Evolutionary conservation across 2,113 vertebrate species (phyloP), one percentile per base, ranked within the genome.

Genomic region (Pagrus major): DNA sequence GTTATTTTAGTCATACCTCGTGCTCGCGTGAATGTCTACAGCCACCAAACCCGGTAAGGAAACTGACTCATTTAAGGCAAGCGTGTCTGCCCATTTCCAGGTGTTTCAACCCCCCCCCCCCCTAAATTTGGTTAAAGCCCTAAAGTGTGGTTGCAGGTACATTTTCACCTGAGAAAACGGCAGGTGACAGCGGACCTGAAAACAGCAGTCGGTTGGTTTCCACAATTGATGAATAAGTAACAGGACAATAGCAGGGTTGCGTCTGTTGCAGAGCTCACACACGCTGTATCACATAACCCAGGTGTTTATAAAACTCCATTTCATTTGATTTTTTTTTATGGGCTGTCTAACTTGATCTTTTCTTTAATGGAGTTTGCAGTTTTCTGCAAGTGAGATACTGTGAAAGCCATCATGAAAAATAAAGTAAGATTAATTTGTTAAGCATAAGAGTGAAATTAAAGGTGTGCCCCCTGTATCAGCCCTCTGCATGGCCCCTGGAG

Each of bases 221-320:
- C 92, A 88, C 86, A 76, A 78, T 52, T 90, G 86, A 94, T 94
- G 87, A 94, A 95, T 94, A 92, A 93, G 88, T 94, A 81, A 92
- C 46, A 70, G 91, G 88, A 89, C 86, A 88, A 88, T 88, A 82
- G 86, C 81, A 65, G 78, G 70, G 88, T 86, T 69, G 80, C 81
- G 90, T 91, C 92, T 92, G 90, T 56, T 33, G 82, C 79, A 76
- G 71, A 90, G 87, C 86, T 88, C 81, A 80, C 87, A 86, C 84
- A 67, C 46, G 60, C 71, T 74, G 85, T 68, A 83, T 91, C 87
- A 83, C 64, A 55, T 89, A 84, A 85, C 87, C 56, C 27, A 66
- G 46, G 61, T 39, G 39, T 63, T 49, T 64, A 59, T 67, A 64
- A n/a, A 71, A 47, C 29, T 18, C 51, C 25, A 12, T 49, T 21